phyloP scores from a whole-genome alignment of 2,888 invertebrate species.

The Cephus nigrinus region DNA sequence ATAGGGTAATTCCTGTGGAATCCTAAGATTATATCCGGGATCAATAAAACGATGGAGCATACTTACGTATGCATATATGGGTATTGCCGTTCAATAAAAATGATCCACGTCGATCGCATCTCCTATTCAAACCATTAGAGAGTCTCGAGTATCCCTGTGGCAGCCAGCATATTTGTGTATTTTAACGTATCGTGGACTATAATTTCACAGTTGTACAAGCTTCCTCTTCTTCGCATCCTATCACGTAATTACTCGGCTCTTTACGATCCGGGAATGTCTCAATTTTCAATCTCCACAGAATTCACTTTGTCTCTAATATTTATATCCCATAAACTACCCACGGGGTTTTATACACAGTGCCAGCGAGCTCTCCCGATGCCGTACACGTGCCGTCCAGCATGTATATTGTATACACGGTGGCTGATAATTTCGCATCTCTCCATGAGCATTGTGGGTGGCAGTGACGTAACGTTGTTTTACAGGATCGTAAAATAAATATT shows the following conservation, averaged over 20 bases:
- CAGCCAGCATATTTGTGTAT: not conserved
- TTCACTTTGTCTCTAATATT: not conserved
- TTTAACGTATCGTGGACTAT: not conserved
- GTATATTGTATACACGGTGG: not conserved
- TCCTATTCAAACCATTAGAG: not conserved
- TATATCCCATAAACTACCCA: not conserved
- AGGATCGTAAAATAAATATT: not conserved
- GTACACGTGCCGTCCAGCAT: not conserved
- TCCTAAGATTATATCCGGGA: not conserved
- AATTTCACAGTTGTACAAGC: not conserved
- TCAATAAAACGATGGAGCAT: not conserved
- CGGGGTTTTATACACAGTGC: not conserved
- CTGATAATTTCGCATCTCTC: not conserved
- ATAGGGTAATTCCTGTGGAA: not conserved
- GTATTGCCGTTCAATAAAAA: not conserved
- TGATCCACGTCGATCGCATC: not conserved
- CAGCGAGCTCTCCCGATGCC: not conserved
- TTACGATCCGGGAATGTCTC: not conserved
- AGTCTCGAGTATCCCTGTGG: not conserved
- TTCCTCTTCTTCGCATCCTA: not conserved
- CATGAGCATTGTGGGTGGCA: not conserved
- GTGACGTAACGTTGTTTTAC: not conserved
- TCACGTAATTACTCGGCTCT: not conserved
- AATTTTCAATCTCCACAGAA: not conserved
- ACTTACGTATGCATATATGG: not conserved